Conservation (phyloP, 2,888 invertebrate genomes). For the Ormyrus pomaceus region DNA sequence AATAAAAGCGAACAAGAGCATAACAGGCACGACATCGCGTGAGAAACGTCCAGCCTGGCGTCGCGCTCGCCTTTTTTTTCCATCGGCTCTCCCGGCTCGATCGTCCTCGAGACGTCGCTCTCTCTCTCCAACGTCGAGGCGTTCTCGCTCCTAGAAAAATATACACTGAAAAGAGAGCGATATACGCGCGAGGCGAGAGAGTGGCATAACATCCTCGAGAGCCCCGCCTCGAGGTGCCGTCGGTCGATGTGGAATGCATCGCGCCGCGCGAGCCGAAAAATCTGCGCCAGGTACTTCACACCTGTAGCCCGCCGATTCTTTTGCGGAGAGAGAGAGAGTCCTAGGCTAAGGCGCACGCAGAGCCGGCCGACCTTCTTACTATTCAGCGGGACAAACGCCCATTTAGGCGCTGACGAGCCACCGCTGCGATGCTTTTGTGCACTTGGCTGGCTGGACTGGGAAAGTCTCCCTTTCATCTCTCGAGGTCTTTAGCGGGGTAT, state of each 20-base stretch:
- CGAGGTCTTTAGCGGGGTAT: background rate
- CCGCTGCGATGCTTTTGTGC: background rate
- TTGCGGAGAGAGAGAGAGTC: background rate
- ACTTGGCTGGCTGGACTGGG: background rate
- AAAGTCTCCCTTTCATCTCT: constrained; percentile 11
- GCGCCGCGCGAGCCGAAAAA: too few relatives aligned
- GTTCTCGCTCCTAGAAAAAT: constrained; percentile 31
- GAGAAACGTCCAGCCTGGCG: constrained; percentile 3
- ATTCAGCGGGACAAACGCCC: constrained; percentile 10
- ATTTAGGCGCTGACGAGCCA: background rate
- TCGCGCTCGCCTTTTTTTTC: background rate
- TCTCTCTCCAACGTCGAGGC: background rate
- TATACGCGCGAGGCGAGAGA: background rate
- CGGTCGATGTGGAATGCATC: background rate
- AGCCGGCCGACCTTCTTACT: constrained; percentile 28
- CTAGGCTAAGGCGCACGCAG: background rate
- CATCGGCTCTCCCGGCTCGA: too few relatives aligned
- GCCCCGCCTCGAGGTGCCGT: background rate
- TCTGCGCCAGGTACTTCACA: too few relatives aligned
- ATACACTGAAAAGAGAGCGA: background rate
- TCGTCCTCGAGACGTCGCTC: background rate
- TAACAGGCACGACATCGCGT: background rate
- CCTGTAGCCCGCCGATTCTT: background rate
- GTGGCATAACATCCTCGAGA: too few relatives aligned
- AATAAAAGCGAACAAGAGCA: background rate